These are phyloP conservation scores for Peromyscus californicus DNA, from an alignment of 2,113 vertebrate species.

Conservation along the genomic window DNA sequence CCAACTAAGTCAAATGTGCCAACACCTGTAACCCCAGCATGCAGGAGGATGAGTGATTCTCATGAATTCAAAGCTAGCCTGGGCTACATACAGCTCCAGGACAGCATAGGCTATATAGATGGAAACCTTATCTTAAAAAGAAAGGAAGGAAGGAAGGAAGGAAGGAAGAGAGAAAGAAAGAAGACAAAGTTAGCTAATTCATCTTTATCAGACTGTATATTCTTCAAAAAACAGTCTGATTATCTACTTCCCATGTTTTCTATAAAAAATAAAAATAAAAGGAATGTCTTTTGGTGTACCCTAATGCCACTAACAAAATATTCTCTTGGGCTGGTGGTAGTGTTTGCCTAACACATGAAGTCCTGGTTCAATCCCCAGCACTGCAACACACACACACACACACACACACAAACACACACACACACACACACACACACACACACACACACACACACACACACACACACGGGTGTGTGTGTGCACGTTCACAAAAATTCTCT, in stretches of 20 bases:
- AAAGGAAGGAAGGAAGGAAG: accelerated
- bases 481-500: neutral
- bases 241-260: neutral
- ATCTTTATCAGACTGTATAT: neutral
- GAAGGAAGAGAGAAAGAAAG: neutral
- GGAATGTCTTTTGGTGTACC: neutral
- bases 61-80: neutral
- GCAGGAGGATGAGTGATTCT: neutral
- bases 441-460: no score
- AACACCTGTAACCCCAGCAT: neutral
- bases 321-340: neutral
- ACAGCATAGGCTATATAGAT: neutral
- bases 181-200: neutral
- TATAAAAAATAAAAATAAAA: neutral
- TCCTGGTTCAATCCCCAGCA: neutral
- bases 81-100: neutral
- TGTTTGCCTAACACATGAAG: neutral
- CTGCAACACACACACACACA: neutral
- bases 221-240: neutral
- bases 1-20: neutral
- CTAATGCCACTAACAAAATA: neutral
- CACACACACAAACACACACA: neutral
- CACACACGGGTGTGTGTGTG: no score
- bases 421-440: no score
- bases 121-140: neutral